Evolutionary conservation across 2,888 invertebrate genomes (phyloP), one percentile per base, ranked within the genome.

Genomic region (Acronicta leporina): DNA sequence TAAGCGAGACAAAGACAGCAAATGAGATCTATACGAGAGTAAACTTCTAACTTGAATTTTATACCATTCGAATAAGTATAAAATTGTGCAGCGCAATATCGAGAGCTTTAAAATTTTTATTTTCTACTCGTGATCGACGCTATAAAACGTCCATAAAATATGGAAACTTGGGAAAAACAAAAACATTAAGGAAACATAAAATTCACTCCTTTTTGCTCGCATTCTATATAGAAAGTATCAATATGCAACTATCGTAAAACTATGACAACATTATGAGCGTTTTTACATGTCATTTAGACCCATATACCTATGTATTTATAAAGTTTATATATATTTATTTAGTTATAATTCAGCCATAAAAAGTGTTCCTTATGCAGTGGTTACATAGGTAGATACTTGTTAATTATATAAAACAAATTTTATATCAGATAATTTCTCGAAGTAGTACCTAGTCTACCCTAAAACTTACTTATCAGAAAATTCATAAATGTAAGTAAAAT

Each of bases 111-210:
- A 33, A 10, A 11, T 11, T 33, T 52, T 62, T 66, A 62, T 62
- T 44, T 35, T 20, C 47, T 11, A 13, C 15, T 43, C 27, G 50
- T 55, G 46, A 63, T 62, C 50, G 43, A 62, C 46, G 47, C 50
- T n/a, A 51, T 68, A 62, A 62, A 65, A 62, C 25, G 13, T 15
- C 20, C n/a, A 62, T 62, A 61, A 62, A 64, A 68, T 38, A 50
- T 40, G 41, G 25, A 46, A 42, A 43, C 45, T 61, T 40, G 38
- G 38, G 27, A 48, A 67, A 67, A 67, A 68, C 47, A 56, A 40
- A 44, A 30, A 52, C 63, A 52, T 68, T 68, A 20, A 57, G 63
- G 38, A 49, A 57, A 67, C 33, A 43, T 45, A 63, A 67, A 52
- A 7, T 67, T 52, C 14, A 48, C 20, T 40, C 16, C 51, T 40